Conservation (phyloP, 2,797 vertebrate species). For the Apogon hyalosoma region DNA sequence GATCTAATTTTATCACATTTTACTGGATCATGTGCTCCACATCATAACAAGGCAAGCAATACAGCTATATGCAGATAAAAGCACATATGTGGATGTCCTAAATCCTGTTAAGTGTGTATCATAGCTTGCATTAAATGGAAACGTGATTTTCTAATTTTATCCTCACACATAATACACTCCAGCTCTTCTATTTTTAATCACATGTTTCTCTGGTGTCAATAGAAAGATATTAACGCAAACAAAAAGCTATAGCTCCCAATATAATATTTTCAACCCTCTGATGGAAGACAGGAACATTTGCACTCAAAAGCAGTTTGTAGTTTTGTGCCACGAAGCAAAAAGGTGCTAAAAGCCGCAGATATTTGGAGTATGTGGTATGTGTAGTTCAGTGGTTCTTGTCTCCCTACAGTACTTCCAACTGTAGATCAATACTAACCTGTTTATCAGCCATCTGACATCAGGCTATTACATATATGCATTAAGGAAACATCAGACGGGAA, state of each 20-base stretch:
- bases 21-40: too few relatives aligned
- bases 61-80: not conserved
- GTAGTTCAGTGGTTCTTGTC: constrained; percentile 24
- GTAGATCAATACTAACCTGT: constrained; percentile 59
- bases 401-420: constrained; percentile 24
- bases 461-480: constrained; percentile 47
- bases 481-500: constrained; percentile 19
- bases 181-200: too few relatives aligned
- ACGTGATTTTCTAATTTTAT: not conserved
- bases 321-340: not conserved
- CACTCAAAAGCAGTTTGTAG: not conserved
- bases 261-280: not conserved
- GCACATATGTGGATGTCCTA: not conserved
- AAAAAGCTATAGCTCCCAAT: not conserved
- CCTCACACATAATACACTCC: too few relatives aligned
- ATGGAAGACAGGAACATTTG: not conserved
- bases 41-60: not conserved
- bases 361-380: constrained; percentile 2
- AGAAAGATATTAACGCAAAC: not conserved
- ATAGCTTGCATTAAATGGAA: not conserved
- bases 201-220: too few relatives aligned
- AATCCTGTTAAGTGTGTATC: not conserved
- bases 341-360: constrained; percentile 13
- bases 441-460: constrained; percentile 49
- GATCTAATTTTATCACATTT: too few relatives aligned